phyloP scores from a whole-genome alignment of 2,888 invertebrate genomes.

The Apodemia mormo region DNA sequence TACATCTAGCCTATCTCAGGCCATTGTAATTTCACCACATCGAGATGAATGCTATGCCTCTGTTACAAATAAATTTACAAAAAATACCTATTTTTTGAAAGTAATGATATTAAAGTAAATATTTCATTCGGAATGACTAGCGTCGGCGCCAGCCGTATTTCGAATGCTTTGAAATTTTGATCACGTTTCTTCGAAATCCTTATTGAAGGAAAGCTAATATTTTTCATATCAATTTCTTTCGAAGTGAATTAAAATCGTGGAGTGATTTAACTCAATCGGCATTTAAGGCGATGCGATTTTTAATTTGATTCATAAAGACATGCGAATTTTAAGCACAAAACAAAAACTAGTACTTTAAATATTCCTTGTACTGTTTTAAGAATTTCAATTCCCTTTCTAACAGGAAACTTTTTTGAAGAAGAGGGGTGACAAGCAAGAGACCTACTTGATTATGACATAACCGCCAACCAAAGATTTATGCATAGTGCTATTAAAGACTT shows the following conservation, averaged over 20 bases:
- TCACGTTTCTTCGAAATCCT: constrained; percentile 43
- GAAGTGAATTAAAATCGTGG: constrained; percentile 49
- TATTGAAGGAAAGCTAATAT: constrained; percentile 43
- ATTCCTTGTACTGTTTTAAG: too few relatives aligned
- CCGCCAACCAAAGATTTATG: too few relatives aligned
- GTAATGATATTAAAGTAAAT: constrained; percentile 7
- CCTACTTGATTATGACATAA: too few relatives aligned
- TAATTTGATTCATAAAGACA: neutral
- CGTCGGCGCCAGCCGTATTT: constrained; percentile 12
- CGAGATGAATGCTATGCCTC: too few relatives aligned
- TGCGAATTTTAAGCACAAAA: neutral
- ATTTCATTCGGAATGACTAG: constrained; percentile 13
- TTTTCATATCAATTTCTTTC: constrained; percentile 50
- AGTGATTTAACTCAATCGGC: constrained; percentile 35
- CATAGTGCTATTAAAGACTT: too few relatives aligned
- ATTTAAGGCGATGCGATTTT: constrained; percentile 5
- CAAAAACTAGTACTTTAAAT: too few relatives aligned
- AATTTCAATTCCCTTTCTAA: too few relatives aligned
- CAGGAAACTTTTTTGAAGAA: too few relatives aligned
- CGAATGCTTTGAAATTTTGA: constrained; percentile 39
- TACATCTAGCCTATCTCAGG: too few relatives aligned
- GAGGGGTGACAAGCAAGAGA: too few relatives aligned
- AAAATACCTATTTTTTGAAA: constrained; percentile 4
- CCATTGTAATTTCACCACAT: too few relatives aligned
- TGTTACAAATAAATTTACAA: neutral